Base-by-base conservation (phyloP, 2,888 invertebrate genomes). In the Drosophila vallismaia region DNA sequence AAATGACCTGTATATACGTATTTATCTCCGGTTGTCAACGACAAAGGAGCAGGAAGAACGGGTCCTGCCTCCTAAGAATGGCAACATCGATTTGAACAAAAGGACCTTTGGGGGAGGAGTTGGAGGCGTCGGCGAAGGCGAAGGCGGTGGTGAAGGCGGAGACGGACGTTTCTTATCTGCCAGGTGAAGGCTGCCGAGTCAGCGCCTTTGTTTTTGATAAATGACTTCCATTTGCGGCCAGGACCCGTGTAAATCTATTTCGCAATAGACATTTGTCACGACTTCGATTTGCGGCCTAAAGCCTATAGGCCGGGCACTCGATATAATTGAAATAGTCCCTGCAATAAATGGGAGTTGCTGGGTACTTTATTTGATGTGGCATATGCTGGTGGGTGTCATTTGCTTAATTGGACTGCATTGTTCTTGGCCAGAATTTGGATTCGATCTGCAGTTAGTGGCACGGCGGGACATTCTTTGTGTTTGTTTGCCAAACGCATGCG, bases 131-230 rank as follows among this genome's bases (percentile, higher is more conserved):
- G 28, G 19, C 44, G 48, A 31, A 26, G 38, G 7, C 14, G 19
- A 12, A 8, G 45, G 33, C 14, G 33, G 38, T n/a, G n/a, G n/a
- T n/a, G n/a, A n/a, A 26, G 56, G n/a, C 26, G 49, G 10, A 38
- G 33, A 24, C 67, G 68, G 70, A 66, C 59, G 63, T 76, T 71
- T 68, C 83, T 70, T 66, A 70, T 70, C 71, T 76, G 40, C 74
- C 77, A 81, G 81, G 81, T 71, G 58, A 70, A 60, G 49, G 69
- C 44, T 44, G 69, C 53, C 62, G 64, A 63, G 70, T 73, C 73
- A 68, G 68, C 74, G 63, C 53, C 76, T 74, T 88, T 86, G 84
- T 80, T 71, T 82, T 75, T 83, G 82, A 88, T 71, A 80, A 86
- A 86, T 80, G 84, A 62, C 56, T 75, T 51, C 70, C 55, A 68